Base-by-base conservation (phyloP, 2,888 invertebrate species). In the Apodemia zela region DNA sequence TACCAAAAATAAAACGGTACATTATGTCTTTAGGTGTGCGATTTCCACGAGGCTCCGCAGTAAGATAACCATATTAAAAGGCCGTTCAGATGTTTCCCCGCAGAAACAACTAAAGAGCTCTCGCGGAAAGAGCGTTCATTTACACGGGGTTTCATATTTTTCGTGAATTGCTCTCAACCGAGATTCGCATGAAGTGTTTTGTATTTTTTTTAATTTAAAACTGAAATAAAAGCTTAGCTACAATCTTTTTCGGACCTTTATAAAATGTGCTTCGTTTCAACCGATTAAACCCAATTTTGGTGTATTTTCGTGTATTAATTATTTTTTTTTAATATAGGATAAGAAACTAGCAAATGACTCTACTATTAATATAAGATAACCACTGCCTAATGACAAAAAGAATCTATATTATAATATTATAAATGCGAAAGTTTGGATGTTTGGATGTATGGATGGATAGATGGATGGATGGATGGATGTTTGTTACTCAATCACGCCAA, bases 51-150 rank as follows among this genome's bases (percentile, higher is more conserved):
- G 54, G 7, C n/a, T 7, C 7, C 15, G 13, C 51, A 21, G 25
- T 65, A 67, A 68, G 67, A 71, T 70, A 70, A 68, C 67, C 63
- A 65, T 70, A 70, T 71, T 70, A 72, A 69, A 69, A 67, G 62
- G 47, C 65, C 66, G 64, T 66, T 69, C 68, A 65, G 69, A 69
- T 71, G 68, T 68, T 65, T 65, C 66, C 66, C 67, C 65, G 63
- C 66, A 66, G 67, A 66, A 67, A 69, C 68, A 66, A 69, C 67
- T 66, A 54, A 65, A 69, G 67, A 66, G 67, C 65, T 62, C 68
- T 71, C 66, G 62, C 66, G 57, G 58, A 62, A 66, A 70, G 67
- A 67, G 67, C 66, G 62, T 72, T 70, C 68, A 70, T 71, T 72
- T 70, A 67, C 69, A 65, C 69, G 67, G 63, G 60, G 64, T 69